phyloP scores from a whole-genome alignment of 2,797 vertebrate species.

The Austrolebias charrua region DNA sequence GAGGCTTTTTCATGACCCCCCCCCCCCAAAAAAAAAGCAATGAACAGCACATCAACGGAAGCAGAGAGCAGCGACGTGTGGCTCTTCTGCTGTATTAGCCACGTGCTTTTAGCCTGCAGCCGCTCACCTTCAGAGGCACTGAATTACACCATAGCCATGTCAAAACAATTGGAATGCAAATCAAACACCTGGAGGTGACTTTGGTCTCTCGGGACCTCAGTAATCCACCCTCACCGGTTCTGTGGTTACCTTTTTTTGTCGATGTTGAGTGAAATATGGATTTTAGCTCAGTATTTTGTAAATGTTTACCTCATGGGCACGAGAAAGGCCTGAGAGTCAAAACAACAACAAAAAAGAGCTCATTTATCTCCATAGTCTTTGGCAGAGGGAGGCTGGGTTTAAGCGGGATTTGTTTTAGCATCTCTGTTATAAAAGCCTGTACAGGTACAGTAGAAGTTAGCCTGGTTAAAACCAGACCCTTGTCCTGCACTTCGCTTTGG shows the following conservation, averaged over 20 bases:
- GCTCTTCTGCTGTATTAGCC: slow-evolving; percentile 66
- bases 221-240: slow-evolving; percentile 61
- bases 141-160: slow-evolving; percentile 71
- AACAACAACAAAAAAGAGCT: slow-evolving; percentile 21
- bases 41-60: slow-evolving; percentile 44
- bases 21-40: too few species aligned
- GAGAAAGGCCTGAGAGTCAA: slow-evolving; percentile 12
- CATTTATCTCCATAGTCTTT: not conserved
- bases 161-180: slow-evolving; percentile 79
- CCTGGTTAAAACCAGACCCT: too few species aligned
- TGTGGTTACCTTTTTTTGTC: slow-evolving; percentile 45
- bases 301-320: slow-evolving; percentile 60
- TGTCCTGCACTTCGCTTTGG: too few species aligned
- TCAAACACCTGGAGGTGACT: slow-evolving; percentile 75
- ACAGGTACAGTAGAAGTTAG: not conserved
- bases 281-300: slow-evolving; percentile 73
- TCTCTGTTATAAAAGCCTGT: not conserved
- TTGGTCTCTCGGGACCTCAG: slow-evolving; percentile 63
- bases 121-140: slow-evolving; percentile 74
- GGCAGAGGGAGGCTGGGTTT: not conserved
- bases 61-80: slow-evolving; percentile 39
- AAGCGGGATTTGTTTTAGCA: not conserved
- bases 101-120: slow-evolving; percentile 62
- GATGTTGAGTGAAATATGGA: slow-evolving; percentile 72
- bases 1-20: not conserved